Evolutionary conservation across 2,888 invertebrate species (phyloP), one percentile per base, ranked within the genome.

Genomic region (Hipparchia sbordonii): DNA sequence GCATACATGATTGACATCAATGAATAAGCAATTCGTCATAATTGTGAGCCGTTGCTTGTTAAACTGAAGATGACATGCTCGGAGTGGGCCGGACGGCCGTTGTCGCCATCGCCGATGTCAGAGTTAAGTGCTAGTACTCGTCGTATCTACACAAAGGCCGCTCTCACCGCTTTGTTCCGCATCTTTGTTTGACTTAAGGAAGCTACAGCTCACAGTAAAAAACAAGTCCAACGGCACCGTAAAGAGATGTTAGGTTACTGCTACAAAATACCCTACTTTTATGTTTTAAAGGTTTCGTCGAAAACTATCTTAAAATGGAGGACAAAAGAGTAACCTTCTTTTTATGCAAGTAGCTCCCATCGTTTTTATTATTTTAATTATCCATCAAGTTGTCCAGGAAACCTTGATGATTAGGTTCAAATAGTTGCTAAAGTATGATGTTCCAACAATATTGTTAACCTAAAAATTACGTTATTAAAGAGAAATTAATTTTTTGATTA

Each of bases 101-200:
- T 82, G 86, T 82, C 83, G 80, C 81, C 83, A 82, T 82, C 85
- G 82, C 82, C 82, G 88, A 87, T 88, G 90, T 89, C 87, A 86
- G 85, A 88, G 89, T 84, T 89, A 89, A 92, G 91, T 92, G 90
- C 82, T 71, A 86, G 85, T 83, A 86, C 87, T 84, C 84, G 88
- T 88, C 85, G 84, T 88, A 85, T 86, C 87, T 84, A 82, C 86
- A 91, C 90, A 92, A 92, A 91, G 88, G 87, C 89, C 82, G 87
- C 89, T 90, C 91, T 92, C 89, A 87, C 89, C 84, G 88, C 91
- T 90, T 92, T 93, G 92, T 93, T 91, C 89, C 88, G 89, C 88
- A 84, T 90, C 90, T 91, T 93, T 92, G 92, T 93, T 89, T 89
- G 88, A 84, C 84, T 88, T 87, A 87, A 88, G 86, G 86, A 83